phyloP scores from a whole-genome alignment of 2,797 vertebrate genomes.

The Catharus ustulatus region DNA sequence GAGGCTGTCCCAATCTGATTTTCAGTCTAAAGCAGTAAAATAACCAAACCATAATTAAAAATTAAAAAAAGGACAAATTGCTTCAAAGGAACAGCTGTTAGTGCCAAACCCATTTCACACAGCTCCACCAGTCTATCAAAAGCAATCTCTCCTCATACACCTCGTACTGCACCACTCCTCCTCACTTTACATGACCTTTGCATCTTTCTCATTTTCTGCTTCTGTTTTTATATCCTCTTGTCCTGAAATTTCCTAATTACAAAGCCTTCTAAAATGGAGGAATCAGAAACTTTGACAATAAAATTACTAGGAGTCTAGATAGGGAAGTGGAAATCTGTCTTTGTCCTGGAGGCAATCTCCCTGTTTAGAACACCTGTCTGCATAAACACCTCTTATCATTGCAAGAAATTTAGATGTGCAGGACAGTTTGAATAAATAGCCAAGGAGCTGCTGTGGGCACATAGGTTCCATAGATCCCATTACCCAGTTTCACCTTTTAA shows the following conservation, averaged over 20 bases:
- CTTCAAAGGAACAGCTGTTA: background rate
- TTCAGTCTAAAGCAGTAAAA: background rate
- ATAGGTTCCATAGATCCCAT: background rate
- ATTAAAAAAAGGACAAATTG: background rate
- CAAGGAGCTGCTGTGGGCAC: background rate
- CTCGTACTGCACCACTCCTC: background rate
- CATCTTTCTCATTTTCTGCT: background rate
- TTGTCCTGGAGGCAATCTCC: background rate
- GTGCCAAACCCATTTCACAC: background rate
- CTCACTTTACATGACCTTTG: background rate
- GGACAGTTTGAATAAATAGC: background rate
- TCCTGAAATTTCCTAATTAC: background rate
- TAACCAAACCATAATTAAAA: background rate
- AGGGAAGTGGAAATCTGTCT: background rate
- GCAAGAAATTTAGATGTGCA: background rate
- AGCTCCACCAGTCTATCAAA: background rate
- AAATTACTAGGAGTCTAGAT: background rate
- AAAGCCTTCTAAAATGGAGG: background rate
- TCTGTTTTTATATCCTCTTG: background rate
- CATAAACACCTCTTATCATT: background rate
- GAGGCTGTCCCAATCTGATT: background rate
- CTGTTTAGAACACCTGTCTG: background rate
- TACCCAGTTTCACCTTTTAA: background rate
- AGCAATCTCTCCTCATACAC: background rate
- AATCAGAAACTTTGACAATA: background rate